A percentile compares a stretch with the other conserved stretches of the same genome.
These are phyloP conservation scores for Malurus cyaneus DNA, from an alignment of 2,113 vertebrate genomes.

Conservation along the genomic window DNA sequence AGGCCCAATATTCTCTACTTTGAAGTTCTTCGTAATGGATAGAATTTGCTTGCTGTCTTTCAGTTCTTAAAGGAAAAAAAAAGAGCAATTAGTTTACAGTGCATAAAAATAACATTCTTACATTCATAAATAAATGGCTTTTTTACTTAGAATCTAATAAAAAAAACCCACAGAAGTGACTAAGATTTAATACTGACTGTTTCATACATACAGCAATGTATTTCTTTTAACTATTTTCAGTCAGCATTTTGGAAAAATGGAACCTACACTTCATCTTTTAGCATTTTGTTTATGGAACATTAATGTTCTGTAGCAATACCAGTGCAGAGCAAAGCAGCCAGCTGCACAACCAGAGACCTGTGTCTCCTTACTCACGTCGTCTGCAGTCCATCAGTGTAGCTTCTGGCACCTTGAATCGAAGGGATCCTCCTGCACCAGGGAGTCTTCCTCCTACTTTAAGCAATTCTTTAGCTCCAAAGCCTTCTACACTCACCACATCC, in stretches of 20 bases:
- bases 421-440: slow-evolving; percentile 86
- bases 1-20: slow-evolving; percentile 94
- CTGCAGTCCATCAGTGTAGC: slow-evolving; percentile 96
- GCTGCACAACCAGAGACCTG: not conserved
- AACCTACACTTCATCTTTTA: not conserved
- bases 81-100: not conserved
- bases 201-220: not conserved
- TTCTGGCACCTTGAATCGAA: slow-evolving; percentile 96
- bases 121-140: not conserved
- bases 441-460: slow-evolving; percentile 91
- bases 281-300: not conserved
- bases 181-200: not conserved
- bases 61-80: slow-evolving; percentile 74
- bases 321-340: not conserved
- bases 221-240: not conserved
- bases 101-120: not conserved
- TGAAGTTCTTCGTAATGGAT: slow-evolving; percentile 92
- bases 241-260: not conserved
- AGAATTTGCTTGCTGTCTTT: slow-evolving; percentile 89
- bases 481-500: slow-evolving; percentile 87
- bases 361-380: slow-evolving; percentile 80
- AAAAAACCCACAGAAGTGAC: not conserved
- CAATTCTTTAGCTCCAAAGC: slow-evolving; percentile 90
- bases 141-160: not conserved
- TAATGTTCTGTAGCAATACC: not conserved